Evolutionary conservation across 1,140 invertebrate genomes (phyloP), one percentile per base, ranked within the genome.

Genomic region (Neomicropteryx cornuta): DNA sequence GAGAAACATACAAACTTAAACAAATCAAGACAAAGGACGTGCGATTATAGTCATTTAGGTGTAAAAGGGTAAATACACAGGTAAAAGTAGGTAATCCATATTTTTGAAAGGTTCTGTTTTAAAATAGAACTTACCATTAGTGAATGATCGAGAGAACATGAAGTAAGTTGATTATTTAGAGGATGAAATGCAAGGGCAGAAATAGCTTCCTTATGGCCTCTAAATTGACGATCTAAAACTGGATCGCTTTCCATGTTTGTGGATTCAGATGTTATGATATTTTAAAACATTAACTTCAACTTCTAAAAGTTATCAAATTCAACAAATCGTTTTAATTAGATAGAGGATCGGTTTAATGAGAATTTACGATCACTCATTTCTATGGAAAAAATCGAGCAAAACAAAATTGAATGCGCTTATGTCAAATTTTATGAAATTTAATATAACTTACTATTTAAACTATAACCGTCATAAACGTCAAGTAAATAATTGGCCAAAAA

Each of bases 111-210:
- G n/a, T 27, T 27, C n/a, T 8, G 8, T n/a, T 27, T 8, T n/a
- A 6, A 32, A 32, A 35, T 21, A 8, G 23, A 38, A 52, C 34
- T 50, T 53, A 68, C 66, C 72, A 91, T 79, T 30, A 90, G 58
- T 37, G 75, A 79, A 30, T 77, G 70, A 59, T 91, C 88, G 46
- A 77, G 62, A 17, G 84, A 86, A 41, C 81, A 74, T 32, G 83
- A 88, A 10, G 79, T 80, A 30, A 92, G 68, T 57, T 87, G 80
- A 39, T 72, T 72, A 34, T 75, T 74, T 48, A 79, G 75, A 1
- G 84, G 84, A 64, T 76, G 81, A 55, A 87, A 92, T 41, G 73
- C 76, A 8, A 92, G 52, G 36, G 76, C 73, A 10, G 86, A 87
- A 27, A 92, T 75, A 16, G 58, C 54, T 47, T 78, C 76, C 38